Evolutionary conservation across 2,888 invertebrate species (phyloP), one percentile per base, ranked within the genome.

Genomic region (Tiliacea aurago): DNA sequence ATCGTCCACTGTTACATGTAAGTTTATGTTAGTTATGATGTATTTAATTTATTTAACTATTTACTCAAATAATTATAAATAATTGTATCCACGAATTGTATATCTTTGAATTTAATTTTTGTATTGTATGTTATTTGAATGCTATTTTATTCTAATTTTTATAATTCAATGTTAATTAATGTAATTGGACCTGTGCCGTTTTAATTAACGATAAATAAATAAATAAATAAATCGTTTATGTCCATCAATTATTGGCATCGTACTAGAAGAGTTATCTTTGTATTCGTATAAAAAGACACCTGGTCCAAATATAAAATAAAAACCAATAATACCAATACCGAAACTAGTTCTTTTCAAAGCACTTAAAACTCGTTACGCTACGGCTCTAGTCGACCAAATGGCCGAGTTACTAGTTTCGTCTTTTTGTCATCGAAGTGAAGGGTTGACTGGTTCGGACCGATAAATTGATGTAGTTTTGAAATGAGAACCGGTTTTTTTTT

Each of bases 361-460:
- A 80, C 84, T 76, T 76, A 49, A 83, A 82, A 84, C 84, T 80
- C 51, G 83, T 76, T 71, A 83, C 64, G 69, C 18, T 85, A 84
- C 80, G 70, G 78, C 78, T 78, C 73, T 23, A 47, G 68, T 73
- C 59, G 71, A 80, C 76, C 78, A 72, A 82, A 82, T 77, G 74
- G 58, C 59, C 55, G 64, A 43, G 28, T 64, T 63, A 82, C 81
- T 70, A 82, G 86, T 86, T 84, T 23, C 56, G 65, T 47, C 56
- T 70, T 75, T 80, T 84, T 70, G 76, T 74, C 74, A 73, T 76
- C 55, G 62, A 73, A 81, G 28, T 71, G 55, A 83, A 86, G 87
- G 87, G 86, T 84, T 85, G 73, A 66, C 68, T 61, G 65, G 80
- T 70, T 74, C 61, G 59, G 41, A 72, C 55, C 70, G 78, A 82